Evolutionary conservation across 2,113 vertebrate genomes (phyloP).

Genomic region (Dasyurus viverrinus): DNA sequence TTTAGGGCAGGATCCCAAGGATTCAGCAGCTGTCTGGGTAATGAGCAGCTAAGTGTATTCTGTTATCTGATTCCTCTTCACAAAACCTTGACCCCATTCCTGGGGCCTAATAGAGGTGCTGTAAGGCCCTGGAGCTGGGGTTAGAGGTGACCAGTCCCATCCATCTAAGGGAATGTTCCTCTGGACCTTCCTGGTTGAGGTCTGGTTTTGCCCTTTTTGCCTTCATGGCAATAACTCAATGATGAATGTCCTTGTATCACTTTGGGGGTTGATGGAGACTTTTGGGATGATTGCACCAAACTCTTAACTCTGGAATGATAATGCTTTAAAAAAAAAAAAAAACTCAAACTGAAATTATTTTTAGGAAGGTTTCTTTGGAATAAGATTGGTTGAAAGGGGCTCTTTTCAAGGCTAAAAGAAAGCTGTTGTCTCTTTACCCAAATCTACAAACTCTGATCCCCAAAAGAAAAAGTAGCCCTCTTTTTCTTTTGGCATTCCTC

Average conservation of each 20-base stretch:
- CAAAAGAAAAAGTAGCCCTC: not conserved
- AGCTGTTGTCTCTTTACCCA: slow-evolving; percentile 8
- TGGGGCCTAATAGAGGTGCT: no score
- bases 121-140: no score
- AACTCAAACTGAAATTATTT: slow-evolving; percentile 31
- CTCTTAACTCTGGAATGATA: not conserved
- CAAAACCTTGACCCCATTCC: no score
- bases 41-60: no score
- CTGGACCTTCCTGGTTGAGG: no score
- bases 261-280: not conserved
- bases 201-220: not conserved
- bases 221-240: not conserved
- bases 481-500: not conserved
- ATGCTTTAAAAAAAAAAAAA: no score
- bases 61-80: no score
- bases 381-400: slow-evolving; percentile 38
- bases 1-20: no score
- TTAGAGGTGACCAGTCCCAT: no score
- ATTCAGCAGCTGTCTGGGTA: no score
- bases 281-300: not conserved
- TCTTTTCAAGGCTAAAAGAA: not conserved
- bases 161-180: no score
- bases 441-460: slow-evolving; percentile 19
- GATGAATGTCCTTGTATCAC: not conserved
- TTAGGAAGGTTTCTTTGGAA: slow-evolving; percentile 34